These are phyloP conservation scores for Rhinatrema bivittatum DNA, from an alignment of 2,797 vertebrate species.

Conservation along the genomic window DNA sequence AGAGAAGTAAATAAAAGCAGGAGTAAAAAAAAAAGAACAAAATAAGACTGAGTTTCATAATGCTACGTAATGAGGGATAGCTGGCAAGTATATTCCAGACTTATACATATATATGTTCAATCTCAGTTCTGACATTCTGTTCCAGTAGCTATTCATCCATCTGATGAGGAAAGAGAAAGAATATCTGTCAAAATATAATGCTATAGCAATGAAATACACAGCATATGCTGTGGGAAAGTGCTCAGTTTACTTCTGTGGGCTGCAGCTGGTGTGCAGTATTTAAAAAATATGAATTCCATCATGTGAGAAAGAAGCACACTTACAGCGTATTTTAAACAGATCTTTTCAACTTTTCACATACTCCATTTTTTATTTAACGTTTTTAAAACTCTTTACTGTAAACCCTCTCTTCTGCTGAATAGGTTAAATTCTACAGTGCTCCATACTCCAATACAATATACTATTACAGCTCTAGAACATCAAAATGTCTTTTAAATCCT, in stretches of 20 bases:
- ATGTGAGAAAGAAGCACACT: conserved; percentile 39
- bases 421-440: conserved; percentile 23
- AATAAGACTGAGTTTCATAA: no score
- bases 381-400: conserved; percentile 20
- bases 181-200: conserved; percentile 51
- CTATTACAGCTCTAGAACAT: conserved; percentile 40
- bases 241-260: conserved; percentile 38
- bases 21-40: no score
- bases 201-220: conserved; percentile 49
- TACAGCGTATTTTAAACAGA: conserved; percentile 34
- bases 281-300: conserved; percentile 49
- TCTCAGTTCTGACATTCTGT: conserved; percentile 29
- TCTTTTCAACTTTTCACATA: conserved; percentile 40
- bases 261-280: conserved; percentile 47
- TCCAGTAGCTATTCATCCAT: conserved; percentile 30
- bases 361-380: conserved; percentile 33
- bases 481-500: conserved; percentile 39
- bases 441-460: conserved; percentile 28
- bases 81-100: no score
- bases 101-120: conserved; percentile 12
- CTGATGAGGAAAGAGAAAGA: conserved; percentile 41
- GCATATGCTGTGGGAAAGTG: conserved; percentile 47
- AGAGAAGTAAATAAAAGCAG: no score
- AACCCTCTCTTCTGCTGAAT: conserved; percentile 19
- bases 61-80: no score